Evolutionary conservation across 1,140 invertebrate species (phyloP), one percentile per base, ranked within the genome.

Genomic region (Calycopis cecrops): DNA sequence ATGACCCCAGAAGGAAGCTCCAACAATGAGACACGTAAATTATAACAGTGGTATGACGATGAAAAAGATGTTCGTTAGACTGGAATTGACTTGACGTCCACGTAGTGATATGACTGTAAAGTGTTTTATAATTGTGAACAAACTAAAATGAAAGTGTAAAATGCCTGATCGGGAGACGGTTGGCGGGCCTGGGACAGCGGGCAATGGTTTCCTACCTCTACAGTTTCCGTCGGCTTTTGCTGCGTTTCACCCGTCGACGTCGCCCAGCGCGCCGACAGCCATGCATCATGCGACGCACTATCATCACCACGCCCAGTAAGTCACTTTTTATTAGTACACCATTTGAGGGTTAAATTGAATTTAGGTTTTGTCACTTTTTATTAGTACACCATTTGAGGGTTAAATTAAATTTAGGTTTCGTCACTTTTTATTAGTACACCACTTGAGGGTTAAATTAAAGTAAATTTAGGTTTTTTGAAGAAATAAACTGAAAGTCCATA

Each of bases 161-260:
- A 88, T 88, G 87, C 87, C 87, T 73, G 86, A 88, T 81, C 74
- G 87, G 68, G 87, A 88, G 73, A 71, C 77, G 62, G 81, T 85
- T 57, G 79, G 84, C 55, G 77, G 81, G 66, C 76, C 81, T 49
- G 79, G 84, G 69, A 79, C 81, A 66, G 69, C 83, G 48, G 81
- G 84, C 51, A 81, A 80, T 67, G 80, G 77, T 65, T 87, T 87
- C 65, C 72, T 87, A 68, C 90, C 91, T 59, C 82, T 91, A 68
- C 90, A 91, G 74, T 91, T 91, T 71, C 90, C 90, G n/a, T 91
- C 90, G 65, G 91, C 89, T 62, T 92, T 91, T 75, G 90, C 89
- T 63, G 89, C 88, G 38, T 89, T 90, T 62, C 89, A 88, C 70
- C 88, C 88, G 57, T 88, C 91, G 21, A 82, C 85, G 33, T 77